These are phyloP conservation scores for Thunnus albacares DNA, from an alignment of 2,797 vertebrate genomes.

Conservation along the genomic window DNA sequence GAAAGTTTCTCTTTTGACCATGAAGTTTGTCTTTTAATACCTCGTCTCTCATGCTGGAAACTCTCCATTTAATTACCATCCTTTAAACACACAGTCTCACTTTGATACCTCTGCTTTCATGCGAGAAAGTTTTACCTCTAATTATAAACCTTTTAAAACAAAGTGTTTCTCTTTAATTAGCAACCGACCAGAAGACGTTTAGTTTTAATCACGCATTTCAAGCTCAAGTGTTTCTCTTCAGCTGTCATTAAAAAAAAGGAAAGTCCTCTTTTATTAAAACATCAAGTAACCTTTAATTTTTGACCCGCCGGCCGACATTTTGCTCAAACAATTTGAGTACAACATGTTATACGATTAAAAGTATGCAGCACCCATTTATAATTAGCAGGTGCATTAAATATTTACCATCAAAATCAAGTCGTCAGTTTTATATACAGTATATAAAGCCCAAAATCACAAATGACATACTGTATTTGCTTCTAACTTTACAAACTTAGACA, in stretches of 20 bases:
- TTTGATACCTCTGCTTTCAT: constrained; percentile 16
- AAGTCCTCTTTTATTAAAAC: background rate
- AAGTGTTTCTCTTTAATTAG: constrained; percentile 7
- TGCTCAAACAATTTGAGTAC: too few relatives aligned
- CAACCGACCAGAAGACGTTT: constrained; percentile 3
- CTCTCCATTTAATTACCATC: constrained; percentile 13
- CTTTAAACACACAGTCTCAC: constrained; percentile 15
- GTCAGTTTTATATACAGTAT: too few relatives aligned
- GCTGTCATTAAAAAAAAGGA: background rate
- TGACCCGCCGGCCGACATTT: background rate
- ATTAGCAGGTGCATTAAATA: too few relatives aligned
- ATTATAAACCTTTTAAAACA: constrained; percentile 13
- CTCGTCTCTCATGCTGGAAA: constrained; percentile 17
- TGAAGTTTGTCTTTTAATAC: constrained; percentile 18
- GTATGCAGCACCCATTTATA: too few relatives aligned
- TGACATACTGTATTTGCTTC: too few relatives aligned
- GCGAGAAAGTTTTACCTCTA: constrained; percentile 2
- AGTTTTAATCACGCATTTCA: background rate
- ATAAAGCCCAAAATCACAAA: too few relatives aligned
- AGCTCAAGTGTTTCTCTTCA: background rate
- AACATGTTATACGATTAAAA: too few relatives aligned
- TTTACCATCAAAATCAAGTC: too few relatives aligned
- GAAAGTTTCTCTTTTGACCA: constrained; percentile 38
- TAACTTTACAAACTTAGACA: too few relatives aligned
- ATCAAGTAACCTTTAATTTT: background rate